Conservation (phyloP, 2,113 vertebrate species). For the Bufo bufo region DNA sequence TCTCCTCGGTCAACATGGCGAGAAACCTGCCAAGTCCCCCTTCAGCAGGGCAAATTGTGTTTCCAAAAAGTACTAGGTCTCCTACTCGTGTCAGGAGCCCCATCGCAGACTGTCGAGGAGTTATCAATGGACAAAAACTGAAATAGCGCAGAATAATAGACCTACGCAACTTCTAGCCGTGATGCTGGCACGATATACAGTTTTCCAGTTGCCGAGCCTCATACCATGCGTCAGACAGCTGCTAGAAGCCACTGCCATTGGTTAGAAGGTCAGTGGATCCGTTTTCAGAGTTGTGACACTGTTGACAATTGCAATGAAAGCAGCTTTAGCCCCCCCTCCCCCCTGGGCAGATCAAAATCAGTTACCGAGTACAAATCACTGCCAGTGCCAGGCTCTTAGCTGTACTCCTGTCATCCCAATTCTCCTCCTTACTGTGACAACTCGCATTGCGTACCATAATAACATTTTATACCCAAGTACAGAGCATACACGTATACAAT, state of each 20-base stretch:
- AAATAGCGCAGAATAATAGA: neutral
- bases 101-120: neutral
- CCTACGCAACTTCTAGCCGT: neutral
- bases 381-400: neutral
- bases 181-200: neutral
- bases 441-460: no score
- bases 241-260: neutral
- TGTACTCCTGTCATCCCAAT: neutral
- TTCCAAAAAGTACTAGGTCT: neutral
- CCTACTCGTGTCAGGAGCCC: neutral
- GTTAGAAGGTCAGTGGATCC: slow-evolving; percentile 12
- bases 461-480: neutral
- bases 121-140: neutral
- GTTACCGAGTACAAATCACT: neutral
- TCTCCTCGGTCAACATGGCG: neutral
- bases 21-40: neutral
- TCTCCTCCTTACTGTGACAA: neutral
- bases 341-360: neutral
- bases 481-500: rapidly evolving
- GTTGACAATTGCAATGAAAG: neutral
- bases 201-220: neutral
- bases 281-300: slow-evolving; percentile 1
- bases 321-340: neutral
- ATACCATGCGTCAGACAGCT: slow-evolving; percentile 12
- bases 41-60: neutral